Evolutionary conservation across 2,888 invertebrate genomes (phyloP), one percentile per base, ranked within the genome.

Genomic region (Unio delphinus): DNA sequence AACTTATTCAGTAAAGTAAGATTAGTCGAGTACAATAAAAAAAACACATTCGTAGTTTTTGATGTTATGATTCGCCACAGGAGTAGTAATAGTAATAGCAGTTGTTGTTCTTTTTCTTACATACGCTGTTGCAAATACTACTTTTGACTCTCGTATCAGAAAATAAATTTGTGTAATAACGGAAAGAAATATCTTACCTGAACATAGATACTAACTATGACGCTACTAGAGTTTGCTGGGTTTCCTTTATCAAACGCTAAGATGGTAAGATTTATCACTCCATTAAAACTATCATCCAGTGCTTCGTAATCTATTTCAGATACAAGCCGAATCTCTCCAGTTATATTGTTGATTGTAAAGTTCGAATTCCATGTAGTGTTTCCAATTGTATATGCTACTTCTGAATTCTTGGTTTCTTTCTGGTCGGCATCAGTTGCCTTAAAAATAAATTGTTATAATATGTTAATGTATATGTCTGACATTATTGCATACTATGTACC

Each of bases 341-440:
- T 65, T 5, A 63, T 59, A 17, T 61, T 28, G 26, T 69, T 55
- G 34, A 72, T n/a, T 11, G 57, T 67, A 26, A 72, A 34, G 20
- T 72, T 67, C 3, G 55, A 17, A 8, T 18, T n/a, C 6, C 67
- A 62, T 34, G 55, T 26, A 26, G n/a, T 56, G 5, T 55, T 45
- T 18, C 20, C 6, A 23, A 76, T 63, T 0, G 20, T 45, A 65
- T 72, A 76, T 7, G 34, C 30, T 5, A 74, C 61, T 28, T 56
- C 55, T 30, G 70, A 70, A 65, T 76, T 76, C 18, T 64, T 65
- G 0, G 73, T 72, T 17, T 45, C 55, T 54, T n/a, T 26, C 28
- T 71, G 54, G 26, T 76, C 76, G 7, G 18, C 60, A 65, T 76
- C 73, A 4, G 18, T 59, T 20, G 71, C 75, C 75, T 75, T 58